Evolutionary conservation across 2,888 invertebrate genomes (phyloP).

Genomic region (Caenorhabditis sp.): DNA sequence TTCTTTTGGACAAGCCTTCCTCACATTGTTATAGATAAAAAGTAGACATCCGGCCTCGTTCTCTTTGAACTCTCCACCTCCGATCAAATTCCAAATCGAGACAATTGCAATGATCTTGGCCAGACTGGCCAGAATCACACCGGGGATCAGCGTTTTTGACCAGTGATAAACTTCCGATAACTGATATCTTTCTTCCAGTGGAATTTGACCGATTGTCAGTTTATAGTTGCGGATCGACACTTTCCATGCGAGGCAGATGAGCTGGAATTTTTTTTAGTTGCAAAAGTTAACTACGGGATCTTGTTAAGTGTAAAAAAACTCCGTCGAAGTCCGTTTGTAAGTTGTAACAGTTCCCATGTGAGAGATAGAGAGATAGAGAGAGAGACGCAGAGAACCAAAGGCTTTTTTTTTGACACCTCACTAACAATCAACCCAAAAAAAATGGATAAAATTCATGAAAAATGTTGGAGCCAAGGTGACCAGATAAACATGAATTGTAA

Average conservation of each 20-base stretch:
- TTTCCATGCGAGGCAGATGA: background rate
- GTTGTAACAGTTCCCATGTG: no score
- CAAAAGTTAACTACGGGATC: no score
- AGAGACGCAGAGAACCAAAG: no score
- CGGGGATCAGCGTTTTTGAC: background rate
- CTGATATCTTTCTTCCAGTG: background rate
- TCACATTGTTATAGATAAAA: background rate
- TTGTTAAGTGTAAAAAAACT: no score
- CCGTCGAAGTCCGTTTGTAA: no score
- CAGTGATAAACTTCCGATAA: background rate
- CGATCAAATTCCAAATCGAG: background rate
- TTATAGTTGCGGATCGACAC: background rate
- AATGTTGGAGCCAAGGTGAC: background rate
- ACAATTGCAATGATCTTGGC: background rate
- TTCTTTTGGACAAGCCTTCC: no score
- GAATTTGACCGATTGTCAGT: background rate
- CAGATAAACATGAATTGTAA: background rate
- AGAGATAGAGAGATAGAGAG: no score
- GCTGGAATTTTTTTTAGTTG: background rate
- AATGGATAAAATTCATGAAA: background rate
- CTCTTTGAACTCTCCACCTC: background rate
- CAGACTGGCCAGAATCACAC: background rate
- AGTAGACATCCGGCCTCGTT: background rate
- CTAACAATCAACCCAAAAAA: background rate
- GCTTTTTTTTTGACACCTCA: background rate